Conservation (phyloP, 2,888 invertebrate species). For the Caenorhabditis becei region DNA sequence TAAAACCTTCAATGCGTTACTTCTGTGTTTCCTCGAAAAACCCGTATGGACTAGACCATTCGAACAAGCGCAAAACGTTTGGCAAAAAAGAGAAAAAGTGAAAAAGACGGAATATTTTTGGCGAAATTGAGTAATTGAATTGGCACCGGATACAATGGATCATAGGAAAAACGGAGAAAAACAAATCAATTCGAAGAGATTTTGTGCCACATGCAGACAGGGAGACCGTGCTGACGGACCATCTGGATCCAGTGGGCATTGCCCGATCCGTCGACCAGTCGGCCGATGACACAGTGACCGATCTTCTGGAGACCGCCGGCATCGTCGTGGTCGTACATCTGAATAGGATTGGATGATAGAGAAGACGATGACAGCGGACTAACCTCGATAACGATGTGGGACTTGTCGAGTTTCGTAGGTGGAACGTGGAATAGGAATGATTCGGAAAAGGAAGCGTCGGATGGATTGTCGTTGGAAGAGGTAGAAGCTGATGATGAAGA, state of each 20-base stretch:
- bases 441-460: conserved; percentile 75
- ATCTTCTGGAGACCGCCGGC: conserved; percentile 64
- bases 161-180: conserved; percentile 21
- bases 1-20: neutral
- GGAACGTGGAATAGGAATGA: conserved; percentile 77
- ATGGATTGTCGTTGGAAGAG: conserved; percentile 67
- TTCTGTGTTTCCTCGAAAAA: conserved; percentile 12
- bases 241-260: conserved; percentile 80
- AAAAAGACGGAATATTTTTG: conserved; percentile 38
- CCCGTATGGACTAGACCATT: conserved; percentile 32
- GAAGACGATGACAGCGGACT: neutral
- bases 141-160: conserved; percentile 50
- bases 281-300: conserved; percentile 79
- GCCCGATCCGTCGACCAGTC: conserved; percentile 71
- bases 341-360: conserved; percentile 19
- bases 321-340: conserved; percentile 72
- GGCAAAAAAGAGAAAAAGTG: conserved; percentile 26
- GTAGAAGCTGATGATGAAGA: conserved; percentile 73
- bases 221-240: conserved; percentile 77
- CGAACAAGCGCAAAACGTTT: conserved; percentile 20
- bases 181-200: conserved; percentile 43
- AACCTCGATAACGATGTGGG: conserved; percentile 78
- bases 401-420: conserved; percentile 69
- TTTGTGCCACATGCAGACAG: conserved; percentile 79
- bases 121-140: conserved; percentile 37